Evolutionary conservation across 2,888 invertebrate genomes (phyloP).

Genomic region (Oscheius sp.): DNA sequence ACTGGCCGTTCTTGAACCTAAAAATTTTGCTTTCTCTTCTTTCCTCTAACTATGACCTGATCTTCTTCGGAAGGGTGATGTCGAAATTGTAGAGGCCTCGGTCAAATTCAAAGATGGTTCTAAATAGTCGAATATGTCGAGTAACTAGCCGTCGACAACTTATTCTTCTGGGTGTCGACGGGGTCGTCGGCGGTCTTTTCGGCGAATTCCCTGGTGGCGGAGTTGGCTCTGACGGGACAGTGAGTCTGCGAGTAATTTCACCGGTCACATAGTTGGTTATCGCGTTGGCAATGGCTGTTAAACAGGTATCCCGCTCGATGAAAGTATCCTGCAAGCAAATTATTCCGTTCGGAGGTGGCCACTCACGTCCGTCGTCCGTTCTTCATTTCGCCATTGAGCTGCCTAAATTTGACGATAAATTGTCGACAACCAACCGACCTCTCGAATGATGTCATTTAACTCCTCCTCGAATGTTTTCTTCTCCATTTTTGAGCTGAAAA

Average conservation of each 20-base stretch:
- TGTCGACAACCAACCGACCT: background rate
- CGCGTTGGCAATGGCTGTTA: constrained; percentile 21
- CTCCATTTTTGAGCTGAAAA: background rate
- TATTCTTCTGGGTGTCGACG: background rate
- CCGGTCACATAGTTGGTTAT: constrained; percentile 34
- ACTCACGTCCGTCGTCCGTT: background rate
- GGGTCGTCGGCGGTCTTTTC: background rate
- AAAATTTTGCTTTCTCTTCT: background rate
- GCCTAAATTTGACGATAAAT: background rate
- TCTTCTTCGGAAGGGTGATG: background rate
- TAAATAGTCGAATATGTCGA: background rate
- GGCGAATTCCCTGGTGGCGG: background rate
- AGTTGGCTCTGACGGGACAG: constrained; percentile 27
- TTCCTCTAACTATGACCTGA: background rate
- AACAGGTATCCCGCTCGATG: constrained; percentile 4
- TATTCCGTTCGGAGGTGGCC: background rate
- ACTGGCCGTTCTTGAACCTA: background rate
- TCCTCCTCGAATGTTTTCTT: constrained; percentile 11
- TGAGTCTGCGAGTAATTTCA: constrained; percentile 27
- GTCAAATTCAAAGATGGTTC: background rate
- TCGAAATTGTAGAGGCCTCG: background rate
- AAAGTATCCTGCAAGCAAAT: background rate
- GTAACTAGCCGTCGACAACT: background rate
- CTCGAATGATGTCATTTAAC: constrained; percentile 14
- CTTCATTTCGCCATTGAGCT: constrained; percentile 13